Conservation (phyloP, 2,888 invertebrate species). For the Watsonalla binaria region DNA sequence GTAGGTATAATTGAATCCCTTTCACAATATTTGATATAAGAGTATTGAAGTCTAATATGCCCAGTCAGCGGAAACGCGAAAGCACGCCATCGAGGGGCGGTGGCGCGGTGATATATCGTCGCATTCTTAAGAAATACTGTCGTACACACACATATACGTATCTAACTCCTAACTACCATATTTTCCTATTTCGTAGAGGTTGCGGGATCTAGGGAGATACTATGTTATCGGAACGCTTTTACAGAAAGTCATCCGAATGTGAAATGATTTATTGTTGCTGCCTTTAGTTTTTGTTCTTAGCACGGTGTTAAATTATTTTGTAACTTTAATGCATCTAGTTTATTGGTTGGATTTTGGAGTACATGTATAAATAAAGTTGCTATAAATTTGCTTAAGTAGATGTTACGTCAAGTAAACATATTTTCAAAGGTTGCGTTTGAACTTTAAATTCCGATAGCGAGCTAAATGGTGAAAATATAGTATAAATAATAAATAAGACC, state of each 20-base stretch:
- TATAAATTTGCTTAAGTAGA: too few relatives aligned
- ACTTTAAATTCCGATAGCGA: too few relatives aligned
- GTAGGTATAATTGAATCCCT: too few relatives aligned
- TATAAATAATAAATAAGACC: neutral
- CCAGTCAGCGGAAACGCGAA: constrained; percentile 53
- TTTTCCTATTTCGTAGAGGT: constrained; percentile 23
- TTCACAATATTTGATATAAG: neutral
- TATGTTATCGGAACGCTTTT: constrained; percentile 26
- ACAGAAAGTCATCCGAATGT: constrained; percentile 22
- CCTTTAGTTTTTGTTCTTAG: too few relatives aligned
- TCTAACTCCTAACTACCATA: neutral
- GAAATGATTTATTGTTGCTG: constrained; percentile 9
- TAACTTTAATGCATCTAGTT: too few relatives aligned
- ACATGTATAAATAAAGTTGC: too few relatives aligned
- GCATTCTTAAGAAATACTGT: constrained; percentile 60
- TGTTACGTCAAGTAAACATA: too few relatives aligned
- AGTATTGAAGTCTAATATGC: constrained; percentile 21
- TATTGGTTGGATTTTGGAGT: too few relatives aligned
- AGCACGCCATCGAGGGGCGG: constrained; percentile 57
- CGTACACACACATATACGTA: constrained; percentile 32
- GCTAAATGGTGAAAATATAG: neutral
- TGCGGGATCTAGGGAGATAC: constrained; percentile 17
- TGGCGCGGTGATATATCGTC: constrained; percentile 59
- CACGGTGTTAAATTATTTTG: too few relatives aligned
- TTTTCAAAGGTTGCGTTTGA: too few relatives aligned